Percentiles rank a stretch among this genome's conserved stretches.
These are phyloP conservation scores for Sapayoa aenigma DNA, from an alignment of 2,113 vertebrate species.

Conservation along the genomic window DNA sequence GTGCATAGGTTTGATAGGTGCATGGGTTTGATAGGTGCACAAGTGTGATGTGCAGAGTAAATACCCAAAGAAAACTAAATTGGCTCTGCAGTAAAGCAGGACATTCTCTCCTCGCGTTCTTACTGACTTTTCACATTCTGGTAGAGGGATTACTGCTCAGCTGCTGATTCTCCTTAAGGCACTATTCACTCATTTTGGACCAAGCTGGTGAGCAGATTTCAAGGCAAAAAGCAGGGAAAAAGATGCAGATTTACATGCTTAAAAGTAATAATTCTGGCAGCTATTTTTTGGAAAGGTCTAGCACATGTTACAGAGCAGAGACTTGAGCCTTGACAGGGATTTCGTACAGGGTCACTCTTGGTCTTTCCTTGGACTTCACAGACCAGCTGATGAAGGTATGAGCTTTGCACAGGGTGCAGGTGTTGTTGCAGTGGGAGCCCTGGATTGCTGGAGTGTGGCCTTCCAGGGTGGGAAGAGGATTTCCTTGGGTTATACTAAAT, in stretches of 20 bases:
- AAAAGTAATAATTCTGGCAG: neutral
- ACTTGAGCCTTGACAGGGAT: neutral
- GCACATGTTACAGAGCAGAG: neutral
- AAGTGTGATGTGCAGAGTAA: neutral
- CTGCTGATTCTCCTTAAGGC: neutral
- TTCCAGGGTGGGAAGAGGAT: neutral
- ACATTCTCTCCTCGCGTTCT: neutral
- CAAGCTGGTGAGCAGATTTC: neutral
- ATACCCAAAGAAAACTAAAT: neutral
- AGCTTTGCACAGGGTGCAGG: neutral
- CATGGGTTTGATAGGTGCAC: neutral
- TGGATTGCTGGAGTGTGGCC: rapidly evolving
- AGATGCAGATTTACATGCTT: rapidly evolving
- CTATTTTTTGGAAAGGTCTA: neutral
- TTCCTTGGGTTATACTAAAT: neutral
- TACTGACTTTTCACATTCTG: neutral
- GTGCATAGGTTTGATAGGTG: neutral
- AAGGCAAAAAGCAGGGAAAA: neutral
- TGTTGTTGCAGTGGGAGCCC: neutral
- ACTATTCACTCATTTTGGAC: neutral
- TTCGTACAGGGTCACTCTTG: neutral
- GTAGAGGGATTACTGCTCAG: neutral
- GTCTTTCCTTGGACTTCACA: neutral
- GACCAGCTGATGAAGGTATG: rapidly evolving
- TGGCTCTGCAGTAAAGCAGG: neutral